Conservation (phyloP, 2,113 vertebrate genomes). For the Dasyornis broadbenti region DNA sequence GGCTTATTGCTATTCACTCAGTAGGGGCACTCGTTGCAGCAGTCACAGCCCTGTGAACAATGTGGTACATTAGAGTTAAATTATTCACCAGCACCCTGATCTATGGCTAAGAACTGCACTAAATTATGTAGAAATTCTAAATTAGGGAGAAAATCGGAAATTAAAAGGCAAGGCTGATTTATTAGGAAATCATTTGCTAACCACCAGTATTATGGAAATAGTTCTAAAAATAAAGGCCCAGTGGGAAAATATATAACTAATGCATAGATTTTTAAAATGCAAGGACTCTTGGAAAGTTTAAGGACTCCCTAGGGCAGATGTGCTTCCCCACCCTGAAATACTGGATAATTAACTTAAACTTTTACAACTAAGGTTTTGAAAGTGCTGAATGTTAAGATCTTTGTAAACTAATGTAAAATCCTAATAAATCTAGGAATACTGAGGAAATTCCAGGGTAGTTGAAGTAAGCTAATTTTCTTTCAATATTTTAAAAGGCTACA, state of each 20-base stretch:
- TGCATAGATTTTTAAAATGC: background rate
- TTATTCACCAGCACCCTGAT: conserved; percentile 28
- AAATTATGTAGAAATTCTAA: conserved; percentile 56
- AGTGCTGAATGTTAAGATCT: background rate
- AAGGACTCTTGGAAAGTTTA: conserved; percentile 14
- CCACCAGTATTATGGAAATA: conserved; percentile 17
- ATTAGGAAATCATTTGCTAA: conserved; percentile 37
- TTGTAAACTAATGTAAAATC: background rate
- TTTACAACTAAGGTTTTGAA: background rate
- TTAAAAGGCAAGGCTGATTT: conserved; percentile 49
- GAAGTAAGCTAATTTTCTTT: conserved; percentile 1
- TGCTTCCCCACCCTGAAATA: background rate
- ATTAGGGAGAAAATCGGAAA: conserved; percentile 44
- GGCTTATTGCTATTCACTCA: background rate
- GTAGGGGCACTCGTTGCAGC: background rate
- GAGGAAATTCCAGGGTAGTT: background rate
- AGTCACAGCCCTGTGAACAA: background rate
- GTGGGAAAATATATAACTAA: conserved; percentile 21
- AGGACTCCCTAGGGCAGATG: background rate
- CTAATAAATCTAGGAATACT: conserved; percentile 2
- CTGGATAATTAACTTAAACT: background rate
- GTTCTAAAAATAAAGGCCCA: conserved; percentile 42
- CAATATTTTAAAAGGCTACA: conserved; percentile 28
- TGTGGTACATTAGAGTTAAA: conserved; percentile 1
- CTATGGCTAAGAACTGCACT: conserved; percentile 5